Evolutionary conservation across 2,113 vertebrate genomes (phyloP), one percentile per base, ranked within the genome.

Genomic region (Coptodon bakossiorum): DNA sequence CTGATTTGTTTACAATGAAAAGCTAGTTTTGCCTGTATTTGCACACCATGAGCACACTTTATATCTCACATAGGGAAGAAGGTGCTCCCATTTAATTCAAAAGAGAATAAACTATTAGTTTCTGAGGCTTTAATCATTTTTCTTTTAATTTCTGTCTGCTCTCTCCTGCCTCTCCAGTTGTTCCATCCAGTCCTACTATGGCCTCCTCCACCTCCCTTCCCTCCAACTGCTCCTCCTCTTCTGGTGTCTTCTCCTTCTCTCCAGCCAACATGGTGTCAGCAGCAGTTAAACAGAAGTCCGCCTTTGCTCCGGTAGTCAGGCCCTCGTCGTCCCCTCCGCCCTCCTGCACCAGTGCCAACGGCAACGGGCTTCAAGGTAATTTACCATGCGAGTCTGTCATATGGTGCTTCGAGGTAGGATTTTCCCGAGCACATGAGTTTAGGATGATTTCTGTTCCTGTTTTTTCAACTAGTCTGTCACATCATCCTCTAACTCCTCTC

Each of bases 211-310:
- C 98, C 92, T 98, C 98, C 91, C 97, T 99, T 85, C 98, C 98
- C 81, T 99, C 99, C 92, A 99, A 99, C 96, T 99, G 99, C 97
- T 98, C 98, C 96, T 98, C 98, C 91, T 98, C 99, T 87, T 98
- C 99, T 19, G 98, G 98, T 89, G 98, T 99, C 93, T 99, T 99
- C 96, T 99, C 98, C 96, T 99, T 99, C 96, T 99, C 99, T 93
- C 99, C 99, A 94, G 99, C 99, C 96, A 99, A 99, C 97, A 99
- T 99, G 98, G 99, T 99, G 92, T 99, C 99, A 4, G 98, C 98
- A 5, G 99, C 99, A 3, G 98, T 99, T 93, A 99, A 99, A 91
- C 99, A 99, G 97, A 99, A 99, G 97, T 99, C 98, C 4, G 99
- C 99, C 82, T 99, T 99, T 8, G 98, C 98, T 2, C 98, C 99